These are phyloP conservation scores for Tachystola acroxantha DNA, from an alignment of 2,888 invertebrate species.

Conservation along the genomic window DNA sequence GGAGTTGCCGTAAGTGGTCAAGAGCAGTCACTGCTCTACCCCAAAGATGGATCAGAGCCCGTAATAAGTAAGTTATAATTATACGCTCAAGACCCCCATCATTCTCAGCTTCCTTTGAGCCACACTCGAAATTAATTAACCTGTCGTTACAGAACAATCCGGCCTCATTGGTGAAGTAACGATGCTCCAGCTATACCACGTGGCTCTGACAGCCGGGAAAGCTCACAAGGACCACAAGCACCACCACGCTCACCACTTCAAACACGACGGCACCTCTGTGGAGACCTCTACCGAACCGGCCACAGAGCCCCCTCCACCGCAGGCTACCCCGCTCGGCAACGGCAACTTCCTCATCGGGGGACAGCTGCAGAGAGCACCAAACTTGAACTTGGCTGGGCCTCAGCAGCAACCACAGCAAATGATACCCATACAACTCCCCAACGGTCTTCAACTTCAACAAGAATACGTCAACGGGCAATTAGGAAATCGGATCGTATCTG, in stretches of 20 bases:
- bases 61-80: conserved; percentile 40
- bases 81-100: no score
- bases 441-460: conserved; percentile 72
- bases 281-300: conserved; percentile 79
- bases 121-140: no score
- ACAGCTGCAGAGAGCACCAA: conserved; percentile 79
- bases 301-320: conserved; percentile 70
- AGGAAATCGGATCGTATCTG: conserved; percentile 74
- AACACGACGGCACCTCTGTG: conserved; percentile 82
- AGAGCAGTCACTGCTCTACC: conserved; percentile 75
- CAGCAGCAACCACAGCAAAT: conserved; percentile 54
- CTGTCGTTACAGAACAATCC: conserved; percentile 78
- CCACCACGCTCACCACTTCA: conserved; percentile 89
- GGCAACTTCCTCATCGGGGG: conserved; percentile 81
- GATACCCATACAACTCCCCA: conserved; percentile 62
- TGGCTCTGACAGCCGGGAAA: conserved; percentile 90
- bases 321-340: conserved; percentile 60
- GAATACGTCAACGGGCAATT: conserved; percentile 83
- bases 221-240: conserved; percentile 93
- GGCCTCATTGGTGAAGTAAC: conserved; percentile 87
- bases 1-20: conserved; percentile 87
- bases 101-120: no score
- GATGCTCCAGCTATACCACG: conserved; percentile 87
- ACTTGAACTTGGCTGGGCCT: conserved; percentile 68
- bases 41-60: conserved; percentile 45